Evolutionary conservation across 2,888 invertebrate species (phyloP), one percentile per base, ranked within the genome.

Genomic region (Athetis lepigone): DNA sequence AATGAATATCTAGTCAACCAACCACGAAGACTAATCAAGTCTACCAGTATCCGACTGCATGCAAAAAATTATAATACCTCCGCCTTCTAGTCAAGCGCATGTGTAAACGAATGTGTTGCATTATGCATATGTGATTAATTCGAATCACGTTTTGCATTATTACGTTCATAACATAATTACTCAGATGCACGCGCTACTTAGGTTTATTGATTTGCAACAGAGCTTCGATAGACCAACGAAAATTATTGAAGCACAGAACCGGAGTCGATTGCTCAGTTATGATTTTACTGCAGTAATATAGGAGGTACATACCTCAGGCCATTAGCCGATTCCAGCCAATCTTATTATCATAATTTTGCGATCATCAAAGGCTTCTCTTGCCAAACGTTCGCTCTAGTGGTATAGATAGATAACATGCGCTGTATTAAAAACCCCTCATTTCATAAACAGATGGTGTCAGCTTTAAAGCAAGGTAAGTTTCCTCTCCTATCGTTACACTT

Each of bases 111-210:
- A 64, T 73, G 66, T 59, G 60, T 82, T 85, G 82, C 81, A 84
- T 86, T 82, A 85, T 83, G 76, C 77, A 80, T 84, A 83, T 82
- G 79, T 82, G 83, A 82, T 82, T 77, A 80, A 86, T 83, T 82
- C 83, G 75, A 81, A 81, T 49, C 61, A 71, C 75, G 75, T 70
- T 77, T 77, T 74, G 66, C 79, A 82, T 85, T 81, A 79, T 77
- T 83, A 82, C 79, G 76, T 77, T 70, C 76, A 80, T 63, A 70
- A 77, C 72, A 78, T 84, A 85, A 85, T 84, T 82, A 79, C 73
- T 77, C 65, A 70, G 77, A 74, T 77, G 75, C 83, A 83, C 74
- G 83, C 82, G 77, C 66, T 70, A 64, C 60, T 79, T 75, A 55
- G 42, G 37, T 61, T n/a, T 68, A 80, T 70, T 77, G 69, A 80